Conservation (phyloP, 2,797 vertebrate species). For the Acrossocheilus fasciatus region DNA sequence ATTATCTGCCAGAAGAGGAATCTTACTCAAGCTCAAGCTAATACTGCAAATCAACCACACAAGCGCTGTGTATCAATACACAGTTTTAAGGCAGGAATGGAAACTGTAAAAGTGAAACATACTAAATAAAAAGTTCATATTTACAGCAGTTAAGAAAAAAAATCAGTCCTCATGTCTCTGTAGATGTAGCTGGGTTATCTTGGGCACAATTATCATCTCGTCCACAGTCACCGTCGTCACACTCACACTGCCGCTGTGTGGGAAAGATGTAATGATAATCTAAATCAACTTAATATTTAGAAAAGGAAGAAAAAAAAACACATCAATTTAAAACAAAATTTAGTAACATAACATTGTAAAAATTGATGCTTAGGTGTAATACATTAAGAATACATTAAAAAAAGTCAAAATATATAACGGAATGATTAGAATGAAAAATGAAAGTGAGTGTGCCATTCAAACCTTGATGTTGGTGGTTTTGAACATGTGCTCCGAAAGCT, state of each 20-base stretch:
- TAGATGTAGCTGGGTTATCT: slow-evolving; percentile 20
- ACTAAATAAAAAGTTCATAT: slow-evolving; percentile 4
- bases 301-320: neutral
- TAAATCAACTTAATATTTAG: neutral
- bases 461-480: slow-evolving; percentile 60
- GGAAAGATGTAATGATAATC: neutral
- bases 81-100: slow-evolving; percentile 3
- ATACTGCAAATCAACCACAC: neutral
- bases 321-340: neutral
- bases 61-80: neutral
- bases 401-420: neutral
- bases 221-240: slow-evolving; percentile 41
- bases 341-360: neutral
- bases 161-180: slow-evolving; percentile 8
- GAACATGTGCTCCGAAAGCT: slow-evolving; percentile 54
- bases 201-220: slow-evolving; percentile 44
- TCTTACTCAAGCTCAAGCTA: neutral
- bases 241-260: slow-evolving; percentile 44
- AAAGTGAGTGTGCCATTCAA: neutral
- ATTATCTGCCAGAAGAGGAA: neutral
- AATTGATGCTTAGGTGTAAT: neutral
- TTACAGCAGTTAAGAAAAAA: neutral
- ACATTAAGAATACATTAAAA: neutral
- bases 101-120: slow-evolving; percentile 19
- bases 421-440: neutral